Base-by-base conservation (phyloP, 2,888 invertebrate species). In the Adelognathus sp. region DNA sequence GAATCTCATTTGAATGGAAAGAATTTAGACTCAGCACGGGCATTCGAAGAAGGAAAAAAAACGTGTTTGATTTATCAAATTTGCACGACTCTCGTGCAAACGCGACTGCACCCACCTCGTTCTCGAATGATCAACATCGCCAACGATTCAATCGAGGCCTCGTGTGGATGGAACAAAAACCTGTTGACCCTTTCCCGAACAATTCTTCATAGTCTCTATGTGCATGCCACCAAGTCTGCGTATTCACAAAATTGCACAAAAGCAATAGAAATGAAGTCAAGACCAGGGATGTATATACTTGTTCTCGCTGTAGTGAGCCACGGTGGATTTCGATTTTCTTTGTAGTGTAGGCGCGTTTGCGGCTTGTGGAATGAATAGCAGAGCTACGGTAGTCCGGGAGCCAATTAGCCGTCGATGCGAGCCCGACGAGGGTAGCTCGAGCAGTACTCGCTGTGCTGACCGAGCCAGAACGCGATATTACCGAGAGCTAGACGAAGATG, bases 371-470 rank as follows among this genome's bases (percentile, higher is more conserved):
- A 66, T 41, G 64, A 46, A 74, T 74, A 74, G 74, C 64, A 74
- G 44, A 74, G 70, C 74, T 46, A 7, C 31, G 46, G 63, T 63
- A 14, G 64, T 70, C 61, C 76, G 24, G 67, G 60, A 78, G 78
- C 71, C 76, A 77, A 79, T 76, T 81, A 79, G 74, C 80, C 21
- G n/a, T 75, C 79, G 73, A 78, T 77, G 79, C 76, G 73, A 52
- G 56, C 79, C 60, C 46, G 27, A 31, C 46, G 63, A 44, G 52
- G 29, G 18, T 63, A 33, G 16, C 18, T 31, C 58, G 78, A 78
- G 60, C 69, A 61, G 60, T 54, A 61, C 60, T 50, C 33, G 27
- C 44, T 39, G 9, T 56, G n/a, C 36, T 46, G 44, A 64, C 54
- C 33, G 56, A 54, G 46, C 60, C 66, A 58, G 54, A 39, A 29